Base-by-base conservation (phyloP, 2,113 vertebrate genomes). In the Nerophis ophidion region DNA sequence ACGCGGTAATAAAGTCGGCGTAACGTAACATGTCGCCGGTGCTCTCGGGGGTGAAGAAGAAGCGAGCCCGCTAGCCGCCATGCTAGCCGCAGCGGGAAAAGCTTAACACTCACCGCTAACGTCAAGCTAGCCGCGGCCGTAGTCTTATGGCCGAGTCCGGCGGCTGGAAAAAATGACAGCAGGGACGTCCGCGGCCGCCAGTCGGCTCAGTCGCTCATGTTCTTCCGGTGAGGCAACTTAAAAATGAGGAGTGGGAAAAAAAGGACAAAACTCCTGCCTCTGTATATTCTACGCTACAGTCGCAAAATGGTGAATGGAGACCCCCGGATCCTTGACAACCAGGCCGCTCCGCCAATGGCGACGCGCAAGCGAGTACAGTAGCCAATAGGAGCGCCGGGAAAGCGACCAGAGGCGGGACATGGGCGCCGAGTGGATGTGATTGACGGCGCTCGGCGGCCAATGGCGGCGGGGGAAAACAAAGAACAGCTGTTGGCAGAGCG, bases 281-380 rank as follows among this genome's bases (percentile, higher is more conserved):
- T 81, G 85, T 83, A 80, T 79, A 87, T 92, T 92, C 92, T 94
- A 92, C 93, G 86, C 94, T 93, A 96, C 86, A 91, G 92, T 93
- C 92, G 93, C 93, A 96, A 96, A 96, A 96, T 96, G 94, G 94
- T 96, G 94, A 96, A 96, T 96, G 94, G 93, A 95, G 91, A 26
- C 92, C 88, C 87, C 87, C 88, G 82, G 89, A 93, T 87, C 88
- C 87, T 87, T 88, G 89, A 90, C 93, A 92, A 93, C 93, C 93
- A 91, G 88, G 79, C 67, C 55, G 79, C 2, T 54, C 65, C 80
- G 68, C 94, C 93, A 94, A 94, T 94, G 70, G 71, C 62, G 13
- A 65, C 34, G 73, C 84, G 81, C 71, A 81, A 86, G 87, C 80
- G 79, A 70, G 67, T 80, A 87, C 75, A 85, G 80, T 86, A 73